phyloP scores from a whole-genome alignment of 1,140 invertebrate genomes.

The Colletes latitarsis region DNA sequence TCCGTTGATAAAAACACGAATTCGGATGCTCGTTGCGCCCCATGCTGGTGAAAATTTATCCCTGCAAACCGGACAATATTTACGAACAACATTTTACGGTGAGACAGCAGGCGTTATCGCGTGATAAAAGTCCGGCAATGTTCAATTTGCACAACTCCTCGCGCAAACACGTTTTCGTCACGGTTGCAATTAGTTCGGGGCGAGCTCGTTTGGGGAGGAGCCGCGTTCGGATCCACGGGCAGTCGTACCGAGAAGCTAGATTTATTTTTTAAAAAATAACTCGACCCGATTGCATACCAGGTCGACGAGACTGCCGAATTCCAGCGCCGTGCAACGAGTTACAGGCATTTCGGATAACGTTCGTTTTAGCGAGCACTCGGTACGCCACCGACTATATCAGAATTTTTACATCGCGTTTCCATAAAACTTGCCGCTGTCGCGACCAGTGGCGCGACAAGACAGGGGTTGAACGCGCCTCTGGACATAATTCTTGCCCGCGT shows the following conservation, averaged over 20 bases:
- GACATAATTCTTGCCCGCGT: too few relatives aligned
- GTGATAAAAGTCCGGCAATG: not conserved
- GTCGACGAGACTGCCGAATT: not conserved
- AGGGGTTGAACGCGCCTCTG: too few relatives aligned
- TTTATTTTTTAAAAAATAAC: not conserved
- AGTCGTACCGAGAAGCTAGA: not conserved
- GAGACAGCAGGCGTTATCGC: not conserved
- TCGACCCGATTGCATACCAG: too few relatives aligned
- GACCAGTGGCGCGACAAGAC: too few relatives aligned
- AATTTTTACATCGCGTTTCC: slow-evolving; percentile 6
- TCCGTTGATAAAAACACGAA: too few relatives aligned
- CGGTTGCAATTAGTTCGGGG: not conserved
- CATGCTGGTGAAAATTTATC: not conserved
- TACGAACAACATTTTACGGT: not conserved
- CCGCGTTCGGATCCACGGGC: not conserved
- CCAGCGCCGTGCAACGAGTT: not conserved
- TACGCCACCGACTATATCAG: not conserved
- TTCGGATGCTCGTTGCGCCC: too few relatives aligned
- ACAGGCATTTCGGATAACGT: slow-evolving; percentile 1
- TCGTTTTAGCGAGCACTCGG: not conserved
- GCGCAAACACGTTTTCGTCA: not conserved
- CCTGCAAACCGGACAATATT: not conserved
- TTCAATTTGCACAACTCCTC: not conserved
- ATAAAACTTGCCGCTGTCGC: not conserved
- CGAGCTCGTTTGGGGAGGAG: not conserved